Evolutionary conservation across 2,113 vertebrate genomes (phyloP).

Genomic region (Halichoeres trimaculatus): DNA sequence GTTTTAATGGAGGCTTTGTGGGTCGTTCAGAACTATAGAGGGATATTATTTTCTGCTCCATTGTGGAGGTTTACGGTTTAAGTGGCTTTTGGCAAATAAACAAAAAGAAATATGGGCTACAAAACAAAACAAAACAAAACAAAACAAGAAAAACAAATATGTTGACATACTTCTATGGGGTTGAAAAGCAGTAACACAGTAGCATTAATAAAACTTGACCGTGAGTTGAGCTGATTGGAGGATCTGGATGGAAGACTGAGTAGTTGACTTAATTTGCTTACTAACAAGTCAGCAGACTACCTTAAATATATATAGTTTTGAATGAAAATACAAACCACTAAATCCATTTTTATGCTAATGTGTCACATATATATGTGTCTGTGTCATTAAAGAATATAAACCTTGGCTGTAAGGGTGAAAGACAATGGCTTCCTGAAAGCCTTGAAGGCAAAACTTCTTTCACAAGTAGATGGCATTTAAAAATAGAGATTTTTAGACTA

Average conservation of each 20-base stretch:
- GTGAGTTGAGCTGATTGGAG: too few species aligned
- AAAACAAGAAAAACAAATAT: neutral
- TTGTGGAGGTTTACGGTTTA: neutral
- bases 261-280: neutral
- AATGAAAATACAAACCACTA: neutral
- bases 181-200: neutral
- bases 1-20: neutral
- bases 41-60: conserved; percentile 5
- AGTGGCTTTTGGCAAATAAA: conserved; percentile 26
- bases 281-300: neutral
- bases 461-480: neutral
- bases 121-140: conserved; percentile 1
- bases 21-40: conserved; percentile 1
- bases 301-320: neutral
- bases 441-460: neutral
- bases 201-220: too few species aligned
- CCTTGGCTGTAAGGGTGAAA: neutral
- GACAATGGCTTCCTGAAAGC: neutral
- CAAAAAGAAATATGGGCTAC: neutral
- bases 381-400: neutral
- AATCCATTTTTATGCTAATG: neutral
- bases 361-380: neutral
- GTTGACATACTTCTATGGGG: neutral
- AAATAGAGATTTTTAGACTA: too few species aligned
- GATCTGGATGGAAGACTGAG: neutral